These are phyloP conservation scores for Pseudomyrmex pallidus DNA, from an alignment of 1,140 invertebrate species.

Conservation along the genomic window DNA sequence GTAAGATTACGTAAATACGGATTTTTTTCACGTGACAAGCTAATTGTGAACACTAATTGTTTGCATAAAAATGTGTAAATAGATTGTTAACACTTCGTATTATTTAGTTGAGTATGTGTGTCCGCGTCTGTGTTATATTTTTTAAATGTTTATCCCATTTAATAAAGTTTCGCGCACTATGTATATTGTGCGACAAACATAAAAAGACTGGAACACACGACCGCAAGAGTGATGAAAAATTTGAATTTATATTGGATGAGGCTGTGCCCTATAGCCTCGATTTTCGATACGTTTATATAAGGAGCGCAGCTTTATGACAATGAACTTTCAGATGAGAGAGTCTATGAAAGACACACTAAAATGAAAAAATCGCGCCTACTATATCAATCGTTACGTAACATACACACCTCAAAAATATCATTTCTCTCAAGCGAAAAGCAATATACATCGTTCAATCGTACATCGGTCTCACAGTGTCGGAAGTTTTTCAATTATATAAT, in stretches of 20 bases:
- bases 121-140: neutral
- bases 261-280: conserved; percentile 35
- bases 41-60: too few species aligned
- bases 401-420: too few species aligned
- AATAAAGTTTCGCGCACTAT: conserved; percentile 45
- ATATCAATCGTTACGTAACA: too few species aligned
- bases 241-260: conserved; percentile 58
- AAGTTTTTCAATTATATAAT: conserved; percentile 13
- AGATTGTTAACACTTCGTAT: neutral
- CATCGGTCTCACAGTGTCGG: too few species aligned
- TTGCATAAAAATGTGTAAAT: neutral
- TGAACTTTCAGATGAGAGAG: neutral
- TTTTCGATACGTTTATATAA: conserved; percentile 52
- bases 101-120: neutral
- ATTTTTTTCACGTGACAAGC: too few species aligned
- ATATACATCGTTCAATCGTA: neutral
- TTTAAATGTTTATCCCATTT: conserved; percentile 8
- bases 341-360: conserved; percentile 16
- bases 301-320: conserved; percentile 23
- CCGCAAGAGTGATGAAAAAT: conserved; percentile 54
- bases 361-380: neutral
- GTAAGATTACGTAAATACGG: too few species aligned
- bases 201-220: conserved; percentile 27
- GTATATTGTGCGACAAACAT: conserved; percentile 28
- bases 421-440: neutral